These are phyloP conservation scores for Erpetoichthys calabaricus DNA, from an alignment of 2,797 vertebrate species.

Conservation along the genomic window DNA sequence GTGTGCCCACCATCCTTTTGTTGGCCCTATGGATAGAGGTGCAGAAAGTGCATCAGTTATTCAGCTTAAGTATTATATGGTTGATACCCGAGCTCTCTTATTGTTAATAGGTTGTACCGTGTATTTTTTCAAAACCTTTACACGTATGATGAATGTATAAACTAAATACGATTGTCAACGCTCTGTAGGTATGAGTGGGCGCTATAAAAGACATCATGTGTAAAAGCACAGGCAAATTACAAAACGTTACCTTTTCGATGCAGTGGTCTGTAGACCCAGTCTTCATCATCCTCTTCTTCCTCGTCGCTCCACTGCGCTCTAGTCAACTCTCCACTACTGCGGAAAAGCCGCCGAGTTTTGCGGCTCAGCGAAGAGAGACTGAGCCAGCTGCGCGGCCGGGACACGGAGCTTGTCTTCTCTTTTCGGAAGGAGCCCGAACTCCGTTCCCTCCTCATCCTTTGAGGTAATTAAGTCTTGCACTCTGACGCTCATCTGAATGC, in stretches of 20 bases:
- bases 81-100: no score
- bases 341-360: conserved; percentile 76
- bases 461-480: not conserved
- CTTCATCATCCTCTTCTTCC: conserved; percentile 52
- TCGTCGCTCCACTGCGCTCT: conserved; percentile 40
- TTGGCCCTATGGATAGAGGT: no score
- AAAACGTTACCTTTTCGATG: conserved; percentile 70
- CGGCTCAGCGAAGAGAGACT: conserved; percentile 74
- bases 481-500: not conserved
- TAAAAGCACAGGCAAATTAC: no score
- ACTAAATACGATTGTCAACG: no score
- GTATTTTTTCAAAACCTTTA: no score
- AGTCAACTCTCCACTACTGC: conserved; percentile 72
- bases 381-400: conserved; percentile 84
- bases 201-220: no score
- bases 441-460: conserved; percentile 76
- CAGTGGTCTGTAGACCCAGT: conserved; percentile 72
- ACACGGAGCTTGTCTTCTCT: conserved; percentile 53
- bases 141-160: no score
- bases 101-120: no score
- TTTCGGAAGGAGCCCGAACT: conserved; percentile 58
- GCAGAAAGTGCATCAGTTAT: no score
- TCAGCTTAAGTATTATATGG: no score
- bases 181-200: no score
- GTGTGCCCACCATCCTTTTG: no score